phyloP scores from a whole-genome alignment of 2,113 vertebrate genomes.

The Protobothrops mucrosquamatus region DNA sequence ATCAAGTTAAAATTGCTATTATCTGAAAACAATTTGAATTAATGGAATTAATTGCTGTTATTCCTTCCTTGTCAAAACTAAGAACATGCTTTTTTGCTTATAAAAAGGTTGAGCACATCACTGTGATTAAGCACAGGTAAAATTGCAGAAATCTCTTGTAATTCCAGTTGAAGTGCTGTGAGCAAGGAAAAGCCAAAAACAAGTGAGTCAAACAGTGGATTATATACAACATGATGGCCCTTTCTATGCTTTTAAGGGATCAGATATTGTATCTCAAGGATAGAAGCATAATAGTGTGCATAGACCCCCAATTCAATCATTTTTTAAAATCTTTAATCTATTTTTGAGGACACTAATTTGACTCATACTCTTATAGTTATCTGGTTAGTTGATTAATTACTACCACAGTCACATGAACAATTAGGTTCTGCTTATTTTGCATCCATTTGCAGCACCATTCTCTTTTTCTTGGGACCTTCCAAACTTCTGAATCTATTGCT shows the following conservation, averaged over 20 bases:
- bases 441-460: background rate
- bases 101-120: background rate
- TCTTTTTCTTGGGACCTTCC: background rate
- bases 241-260: background rate
- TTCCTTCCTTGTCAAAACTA: background rate
- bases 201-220: background rate
- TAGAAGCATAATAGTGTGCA: background rate
- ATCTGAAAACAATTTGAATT: background rate
- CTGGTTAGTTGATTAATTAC: background rate
- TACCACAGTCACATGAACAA: too few relatives aligned
- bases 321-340: background rate
- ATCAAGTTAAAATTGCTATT: background rate
- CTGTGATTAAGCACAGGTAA: background rate
- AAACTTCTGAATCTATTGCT: background rate
- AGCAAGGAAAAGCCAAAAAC: background rate
- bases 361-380: background rate
- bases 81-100: background rate
- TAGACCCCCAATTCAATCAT: background rate
- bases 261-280: background rate
- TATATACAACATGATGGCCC: background rate
- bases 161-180: background rate
- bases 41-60: conserved; percentile 5
- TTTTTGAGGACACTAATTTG: background rate
- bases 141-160: background rate
- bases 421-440: background rate